A percentile compares a stretch with the other conserved stretches of the same genome.
phyloP scores from a whole-genome alignment of 2,113 vertebrate genomes.

The Myotis lucifugus region DNA sequence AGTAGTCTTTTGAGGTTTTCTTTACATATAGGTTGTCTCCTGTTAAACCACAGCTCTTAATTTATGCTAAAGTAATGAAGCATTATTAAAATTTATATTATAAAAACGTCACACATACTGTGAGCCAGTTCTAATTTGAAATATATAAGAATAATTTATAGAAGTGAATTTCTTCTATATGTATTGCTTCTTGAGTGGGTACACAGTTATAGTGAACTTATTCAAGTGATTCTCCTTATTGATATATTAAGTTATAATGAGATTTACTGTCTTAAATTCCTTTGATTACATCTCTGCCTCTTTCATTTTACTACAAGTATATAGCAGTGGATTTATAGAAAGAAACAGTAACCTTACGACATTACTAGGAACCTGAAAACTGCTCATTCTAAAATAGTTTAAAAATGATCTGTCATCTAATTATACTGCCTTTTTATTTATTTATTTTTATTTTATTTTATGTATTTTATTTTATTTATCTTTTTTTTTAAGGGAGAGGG shows the following conservation, averaged over 20 bases:
- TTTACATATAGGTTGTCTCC: neutral
- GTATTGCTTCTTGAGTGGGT: neutral
- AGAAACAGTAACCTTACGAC: neutral
- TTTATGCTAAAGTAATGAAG: neutral
- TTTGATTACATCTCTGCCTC: neutral
- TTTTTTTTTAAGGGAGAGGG: too few relatives aligned
- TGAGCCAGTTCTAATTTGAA: neutral
- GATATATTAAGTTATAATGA: neutral
- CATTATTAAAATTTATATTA: neutral
- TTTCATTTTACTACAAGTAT: neutral
- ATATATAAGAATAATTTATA: neutral
- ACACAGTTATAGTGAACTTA: neutral
- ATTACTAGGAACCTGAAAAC: neutral
- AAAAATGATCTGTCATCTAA: neutral
- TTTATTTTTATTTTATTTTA: too few relatives aligned
- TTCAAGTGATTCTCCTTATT: neutral
- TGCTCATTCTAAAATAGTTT: neutral
- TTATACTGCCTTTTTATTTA: neutral
- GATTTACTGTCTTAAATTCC: neutral
- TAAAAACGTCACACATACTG: neutral
- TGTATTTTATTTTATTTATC: too few relatives aligned
- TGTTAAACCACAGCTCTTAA: neutral
- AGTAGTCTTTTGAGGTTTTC: conserved; percentile 6
- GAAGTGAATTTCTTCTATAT: neutral
- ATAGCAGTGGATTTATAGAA: neutral